Base-by-base conservation (phyloP, 2,797 vertebrate genomes). In the Anguilla anguilla region DNA sequence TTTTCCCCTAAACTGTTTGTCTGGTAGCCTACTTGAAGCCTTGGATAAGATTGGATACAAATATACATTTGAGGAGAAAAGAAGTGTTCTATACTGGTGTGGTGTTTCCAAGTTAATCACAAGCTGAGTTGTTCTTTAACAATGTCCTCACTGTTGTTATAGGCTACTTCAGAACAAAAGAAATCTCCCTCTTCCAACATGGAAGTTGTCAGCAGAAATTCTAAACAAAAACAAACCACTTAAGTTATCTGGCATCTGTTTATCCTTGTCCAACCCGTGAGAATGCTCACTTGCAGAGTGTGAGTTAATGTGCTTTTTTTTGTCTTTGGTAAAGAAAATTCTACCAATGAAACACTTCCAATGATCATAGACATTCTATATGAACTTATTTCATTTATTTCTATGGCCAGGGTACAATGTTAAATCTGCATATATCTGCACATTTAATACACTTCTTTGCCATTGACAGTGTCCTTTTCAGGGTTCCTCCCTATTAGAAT, bases 91-190 rank as follows among this genome's bases (percentile, higher is more conserved):
- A 81, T 15, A 43, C 46, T 82, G 86, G 35, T 51, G 53, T 81
- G 86, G 19, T 55, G 55, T 64, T 39, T 86, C 79, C 53, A 81
- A 13, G 55, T 25, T 86, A 59, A 57, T 61, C 55, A 46, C 79
- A 49, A 77, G 46, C 74, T 72, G 53, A 17, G 39, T 79, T 6
- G 39, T 79, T 57, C 35, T 57, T 81, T 79, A 57, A 79, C 85
- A 86, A 59, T 81, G 86, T 82, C 57, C 86, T 43, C 69, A 77
- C 85, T 82, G 53, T 86, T 64, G 39, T 22, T 49, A 64, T 28
- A 51, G 22, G 25, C 61, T 25, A 46, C 77, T n/a, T 10, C 43
- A 25, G 79, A 51, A 13, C 7, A 82, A n/a, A 51, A n/a, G 46
- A 49, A 46, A 51, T 49, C 19, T 11, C 46, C 43, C 77, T 49